These are phyloP conservation scores for Aratinga solstitialis DNA, from an alignment of 2,797 vertebrate species.

Conservation along the genomic window DNA sequence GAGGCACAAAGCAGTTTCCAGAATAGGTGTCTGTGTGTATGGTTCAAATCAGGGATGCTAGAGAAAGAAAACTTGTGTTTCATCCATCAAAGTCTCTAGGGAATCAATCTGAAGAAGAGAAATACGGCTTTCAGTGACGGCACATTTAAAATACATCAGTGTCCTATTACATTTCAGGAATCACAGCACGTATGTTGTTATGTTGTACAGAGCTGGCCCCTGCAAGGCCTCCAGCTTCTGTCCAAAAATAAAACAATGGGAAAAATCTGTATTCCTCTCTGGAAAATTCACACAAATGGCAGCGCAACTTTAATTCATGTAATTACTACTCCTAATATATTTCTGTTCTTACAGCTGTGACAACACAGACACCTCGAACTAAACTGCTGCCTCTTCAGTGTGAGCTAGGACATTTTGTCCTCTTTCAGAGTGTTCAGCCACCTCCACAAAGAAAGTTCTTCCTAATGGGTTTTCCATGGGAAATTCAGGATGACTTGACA, in stretches of 20 bases:
- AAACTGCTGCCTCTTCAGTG: neutral
- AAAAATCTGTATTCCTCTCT: slow-evolving; percentile 38
- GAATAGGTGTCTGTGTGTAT: rapidly evolving
- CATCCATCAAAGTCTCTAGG: neutral
- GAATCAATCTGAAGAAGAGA: neutral
- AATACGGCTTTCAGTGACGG: neutral
- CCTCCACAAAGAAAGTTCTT: neutral
- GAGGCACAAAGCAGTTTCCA: neutral
- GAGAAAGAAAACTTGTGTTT: rapidly evolving
- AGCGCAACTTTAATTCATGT: slow-evolving; percentile 45
- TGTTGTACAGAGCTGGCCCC: neutral
- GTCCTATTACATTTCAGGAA: neutral
- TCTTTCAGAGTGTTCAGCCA: neutral
- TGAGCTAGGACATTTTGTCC: neutral
- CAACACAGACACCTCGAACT: neutral
- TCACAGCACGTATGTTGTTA: neutral
- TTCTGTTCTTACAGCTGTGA: slow-evolving; percentile 52
- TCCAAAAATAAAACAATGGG: slow-evolving; percentile 18
- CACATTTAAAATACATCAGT: neutral
- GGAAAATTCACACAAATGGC: slow-evolving; percentile 19
- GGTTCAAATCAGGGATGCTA: neutral
- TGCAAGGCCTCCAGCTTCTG: neutral
- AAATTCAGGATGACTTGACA: neutral
- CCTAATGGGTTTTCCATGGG: neutral
- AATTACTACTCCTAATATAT: slow-evolving; percentile 25